These are phyloP conservation scores for Cranoglanis bouderius DNA, from an alignment of 2,113 vertebrate species.

Conservation along the genomic window DNA sequence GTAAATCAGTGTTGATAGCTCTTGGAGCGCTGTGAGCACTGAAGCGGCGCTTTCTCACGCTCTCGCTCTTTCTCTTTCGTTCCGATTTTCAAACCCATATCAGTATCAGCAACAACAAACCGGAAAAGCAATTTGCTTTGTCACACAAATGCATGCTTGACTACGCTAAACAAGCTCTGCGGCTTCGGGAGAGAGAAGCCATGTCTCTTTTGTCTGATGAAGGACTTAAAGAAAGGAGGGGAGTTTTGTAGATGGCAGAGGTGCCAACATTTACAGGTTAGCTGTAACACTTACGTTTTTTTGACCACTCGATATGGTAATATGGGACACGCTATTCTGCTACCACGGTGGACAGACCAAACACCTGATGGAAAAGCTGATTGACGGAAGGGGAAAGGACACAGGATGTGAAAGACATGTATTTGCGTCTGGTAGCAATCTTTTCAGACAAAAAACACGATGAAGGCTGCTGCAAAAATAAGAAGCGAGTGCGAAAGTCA, in stretches of 20 bases:
- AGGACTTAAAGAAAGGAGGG: slow-evolving; percentile 62
- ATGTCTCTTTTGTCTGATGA: slow-evolving; percentile 74
- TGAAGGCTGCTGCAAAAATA: no score
- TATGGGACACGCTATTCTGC: not conserved
- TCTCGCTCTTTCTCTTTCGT: slow-evolving; percentile 28
- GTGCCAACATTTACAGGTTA: not conserved
- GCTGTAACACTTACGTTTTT: not conserved
- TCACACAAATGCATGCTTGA: slow-evolving; percentile 77
- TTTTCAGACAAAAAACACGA: no score
- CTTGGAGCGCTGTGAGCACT: slow-evolving; percentile 59
- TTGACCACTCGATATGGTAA: no score
- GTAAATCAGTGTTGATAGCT: slow-evolving; percentile 72
- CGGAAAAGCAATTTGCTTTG: slow-evolving; percentile 72
- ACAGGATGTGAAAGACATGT: not conserved
- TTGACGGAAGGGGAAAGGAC: not conserved
- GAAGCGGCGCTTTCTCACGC: slow-evolving; percentile 58
- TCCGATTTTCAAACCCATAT: slow-evolving; percentile 71
- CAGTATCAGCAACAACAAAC: slow-evolving; percentile 74
- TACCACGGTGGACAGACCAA: not conserved
- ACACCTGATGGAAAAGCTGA: not conserved
- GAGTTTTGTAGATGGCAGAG: slow-evolving; percentile 16
- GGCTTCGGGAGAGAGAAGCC: slow-evolving; percentile 66
- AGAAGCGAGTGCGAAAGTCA: no score
- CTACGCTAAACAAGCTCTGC: slow-evolving; percentile 76
- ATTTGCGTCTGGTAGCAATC: not conserved